Conservation (phyloP, 2,888 invertebrate genomes). For the Andrena marginata region DNA sequence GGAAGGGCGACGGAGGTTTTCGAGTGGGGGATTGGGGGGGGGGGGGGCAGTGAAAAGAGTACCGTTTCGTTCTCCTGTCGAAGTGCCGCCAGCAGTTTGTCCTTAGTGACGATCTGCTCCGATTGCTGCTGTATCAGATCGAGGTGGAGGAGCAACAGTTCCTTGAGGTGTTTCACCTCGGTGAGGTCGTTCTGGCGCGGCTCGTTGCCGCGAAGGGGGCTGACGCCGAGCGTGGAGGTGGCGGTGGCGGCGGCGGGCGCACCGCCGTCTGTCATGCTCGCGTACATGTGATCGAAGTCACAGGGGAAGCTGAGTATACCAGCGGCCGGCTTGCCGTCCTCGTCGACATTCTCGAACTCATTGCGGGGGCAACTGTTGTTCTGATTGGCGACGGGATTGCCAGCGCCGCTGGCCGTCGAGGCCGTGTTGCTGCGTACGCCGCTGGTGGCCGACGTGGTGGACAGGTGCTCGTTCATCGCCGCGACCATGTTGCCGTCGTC, state of each 20-base stretch:
- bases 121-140: slow-evolving; percentile 96
- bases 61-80: slow-evolving; percentile 93
- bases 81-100: slow-evolving; percentile 90
- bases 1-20: too few species aligned
- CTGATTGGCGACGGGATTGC: slow-evolving; percentile 45
- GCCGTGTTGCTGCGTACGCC: slow-evolving; percentile 73
- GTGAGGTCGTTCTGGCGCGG: slow-evolving; percentile 81
- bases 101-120: slow-evolving; percentile 92
- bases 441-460: slow-evolving; percentile 78
- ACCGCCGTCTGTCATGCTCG: slow-evolving; percentile 86
- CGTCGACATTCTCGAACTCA: slow-evolving; percentile 60
- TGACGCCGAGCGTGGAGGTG: slow-evolving; percentile 80
- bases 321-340: slow-evolving; percentile 74
- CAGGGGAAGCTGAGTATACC: slow-evolving; percentile 88
- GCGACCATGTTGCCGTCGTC: slow-evolving; percentile 84
- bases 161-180: slow-evolving; percentile 91
- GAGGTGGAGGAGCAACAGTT: slow-evolving; percentile 92
- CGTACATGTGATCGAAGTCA: slow-evolving; percentile 91
- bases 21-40: background rate
- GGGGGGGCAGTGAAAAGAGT: slow-evolving; percentile 59
- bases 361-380: slow-evolving; percentile 58
- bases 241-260: slow-evolving; percentile 76
- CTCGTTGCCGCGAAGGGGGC: slow-evolving; percentile 82
- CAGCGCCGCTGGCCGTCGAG: slow-evolving; percentile 64
- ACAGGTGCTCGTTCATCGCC: slow-evolving; percentile 84